phyloP scores from a whole-genome alignment of 2,888 invertebrate species.

The Busseola fusca region DNA sequence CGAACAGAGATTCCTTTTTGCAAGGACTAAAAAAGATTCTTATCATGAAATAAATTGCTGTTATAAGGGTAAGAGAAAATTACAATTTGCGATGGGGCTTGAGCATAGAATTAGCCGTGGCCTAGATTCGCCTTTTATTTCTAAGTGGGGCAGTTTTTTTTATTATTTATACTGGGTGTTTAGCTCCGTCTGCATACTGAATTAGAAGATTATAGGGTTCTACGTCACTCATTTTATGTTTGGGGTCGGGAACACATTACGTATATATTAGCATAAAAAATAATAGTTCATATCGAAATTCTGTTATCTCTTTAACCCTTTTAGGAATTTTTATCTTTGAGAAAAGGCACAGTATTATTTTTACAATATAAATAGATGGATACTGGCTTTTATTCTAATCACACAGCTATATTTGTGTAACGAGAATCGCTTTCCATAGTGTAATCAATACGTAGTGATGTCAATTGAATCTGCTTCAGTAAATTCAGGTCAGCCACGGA shows the following conservation, averaged over 20 bases:
- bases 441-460: slow-evolving; percentile 35
- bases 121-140: slow-evolving; percentile 63
- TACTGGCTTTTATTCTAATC: background rate
- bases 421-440: slow-evolving; percentile 6
- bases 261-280: slow-evolving; percentile 58
- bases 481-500: slow-evolving; percentile 4
- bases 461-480: slow-evolving; percentile 21
- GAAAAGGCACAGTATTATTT: slow-evolving; percentile 10
- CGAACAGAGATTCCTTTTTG: slow-evolving; percentile 83
- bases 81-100: slow-evolving; percentile 83
- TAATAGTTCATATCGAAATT: slow-evolving; percentile 47
- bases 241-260: slow-evolving; percentile 52
- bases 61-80: slow-evolving; percentile 82
- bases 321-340: slow-evolving; percentile 35
- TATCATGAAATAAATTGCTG: slow-evolving; percentile 83
- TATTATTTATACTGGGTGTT: slow-evolving; percentile 55
- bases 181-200: slow-evolving; percentile 57
- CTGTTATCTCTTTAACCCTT: slow-evolving; percentile 47
- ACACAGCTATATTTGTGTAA: slow-evolving; percentile 23
- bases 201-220: slow-evolving; percentile 49
- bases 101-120: slow-evolving; percentile 78
- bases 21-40: slow-evolving; percentile 85
- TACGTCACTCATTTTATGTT: slow-evolving; percentile 57
- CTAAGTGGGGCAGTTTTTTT: slow-evolving; percentile 51
- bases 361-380: too few relatives aligned